phyloP scores from a whole-genome alignment of 1,140 invertebrate species.

The Gonatopus flavifemur region DNA sequence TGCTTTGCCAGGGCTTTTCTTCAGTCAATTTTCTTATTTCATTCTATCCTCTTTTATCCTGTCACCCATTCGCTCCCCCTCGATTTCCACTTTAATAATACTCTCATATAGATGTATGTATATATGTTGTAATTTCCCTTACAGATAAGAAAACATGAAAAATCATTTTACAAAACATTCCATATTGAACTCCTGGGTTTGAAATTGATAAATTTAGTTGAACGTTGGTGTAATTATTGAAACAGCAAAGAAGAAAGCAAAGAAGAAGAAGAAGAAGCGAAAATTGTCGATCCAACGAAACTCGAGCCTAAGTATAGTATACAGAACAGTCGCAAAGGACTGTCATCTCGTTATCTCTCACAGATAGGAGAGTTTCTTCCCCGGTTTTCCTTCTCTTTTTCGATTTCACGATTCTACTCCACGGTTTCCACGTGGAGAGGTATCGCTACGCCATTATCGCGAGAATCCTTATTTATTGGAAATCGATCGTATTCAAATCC shows the following conservation, averaged over 20 bases:
- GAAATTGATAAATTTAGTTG: no score
- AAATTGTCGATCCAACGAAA: conserved; percentile 27
- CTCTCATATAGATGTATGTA: no score
- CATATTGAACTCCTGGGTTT: no score
- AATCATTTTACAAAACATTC: no score
- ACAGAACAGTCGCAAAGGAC: conserved; percentile 31
- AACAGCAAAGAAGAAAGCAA: background rate
- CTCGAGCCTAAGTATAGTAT: conserved; percentile 37
- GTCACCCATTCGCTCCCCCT: background rate
- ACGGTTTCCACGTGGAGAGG: conserved; percentile 29
- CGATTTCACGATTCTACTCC: conserved; percentile 10
- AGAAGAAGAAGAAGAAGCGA: background rate
- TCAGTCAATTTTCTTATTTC: conserved; percentile 44
- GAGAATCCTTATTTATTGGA: conserved; percentile 48
- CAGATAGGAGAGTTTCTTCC: conserved; percentile 32
- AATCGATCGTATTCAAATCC: conserved; percentile 50
- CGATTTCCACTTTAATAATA: conserved; percentile 17
- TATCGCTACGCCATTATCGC: conserved; percentile 41
- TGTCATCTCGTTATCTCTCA: conserved; percentile 45
- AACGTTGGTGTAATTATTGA: background rate
- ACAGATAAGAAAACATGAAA: no score
- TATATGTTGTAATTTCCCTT: no score
- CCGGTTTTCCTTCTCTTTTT: conserved; percentile 6
- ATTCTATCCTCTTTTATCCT: background rate
- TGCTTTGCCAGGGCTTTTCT: conserved; percentile 33